Percentiles rank a stretch among this genome's conserved stretches.
phyloP scores from a whole-genome alignment of 2,797 vertebrate genomes.

The Pipistrellus nathusii region DNA sequence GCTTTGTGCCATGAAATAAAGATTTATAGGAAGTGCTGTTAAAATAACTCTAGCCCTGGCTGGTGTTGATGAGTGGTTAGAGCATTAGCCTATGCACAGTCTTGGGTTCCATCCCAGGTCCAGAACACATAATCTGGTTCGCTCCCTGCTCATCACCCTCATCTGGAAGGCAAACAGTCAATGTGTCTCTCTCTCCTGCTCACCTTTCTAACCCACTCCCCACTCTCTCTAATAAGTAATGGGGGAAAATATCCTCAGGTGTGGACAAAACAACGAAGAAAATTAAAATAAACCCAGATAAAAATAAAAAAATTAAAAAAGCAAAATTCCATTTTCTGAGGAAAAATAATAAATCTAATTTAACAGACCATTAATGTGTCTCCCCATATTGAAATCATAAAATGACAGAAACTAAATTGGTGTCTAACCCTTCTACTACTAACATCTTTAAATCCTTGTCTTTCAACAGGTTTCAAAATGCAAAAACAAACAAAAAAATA shows the following conservation, averaged over 20 bases:
- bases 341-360: constrained; percentile 66
- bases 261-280: neutral
- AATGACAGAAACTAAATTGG: constrained; percentile 64
- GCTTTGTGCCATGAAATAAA: constrained; percentile 80
- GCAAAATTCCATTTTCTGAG: constrained; percentile 49
- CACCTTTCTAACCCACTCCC: too few relatives aligned
- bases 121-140: too few relatives aligned
- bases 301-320: constrained; percentile 70
- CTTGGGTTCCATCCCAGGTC: too few relatives aligned
- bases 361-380: constrained; percentile 42
- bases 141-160: too few relatives aligned
- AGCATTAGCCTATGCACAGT: too few relatives aligned
- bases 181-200: too few relatives aligned
- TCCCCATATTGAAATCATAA: constrained; percentile 69
- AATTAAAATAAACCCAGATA: constrained; percentile 68
- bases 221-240: too few relatives aligned
- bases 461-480: constrained; percentile 67
- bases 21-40: constrained; percentile 77
- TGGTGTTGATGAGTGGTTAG: too few relatives aligned
- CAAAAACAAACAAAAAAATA: neutral
- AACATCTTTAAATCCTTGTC: constrained; percentile 45
- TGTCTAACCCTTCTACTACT: constrained; percentile 53
- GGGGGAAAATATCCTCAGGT: too few relatives aligned
- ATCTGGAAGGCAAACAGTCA: too few relatives aligned
- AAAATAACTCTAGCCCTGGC: neutral